Evolutionary conservation across 92 coral and sea anemone species (phyloP).

Genomic region (Virgularia gustaviana): DNA sequence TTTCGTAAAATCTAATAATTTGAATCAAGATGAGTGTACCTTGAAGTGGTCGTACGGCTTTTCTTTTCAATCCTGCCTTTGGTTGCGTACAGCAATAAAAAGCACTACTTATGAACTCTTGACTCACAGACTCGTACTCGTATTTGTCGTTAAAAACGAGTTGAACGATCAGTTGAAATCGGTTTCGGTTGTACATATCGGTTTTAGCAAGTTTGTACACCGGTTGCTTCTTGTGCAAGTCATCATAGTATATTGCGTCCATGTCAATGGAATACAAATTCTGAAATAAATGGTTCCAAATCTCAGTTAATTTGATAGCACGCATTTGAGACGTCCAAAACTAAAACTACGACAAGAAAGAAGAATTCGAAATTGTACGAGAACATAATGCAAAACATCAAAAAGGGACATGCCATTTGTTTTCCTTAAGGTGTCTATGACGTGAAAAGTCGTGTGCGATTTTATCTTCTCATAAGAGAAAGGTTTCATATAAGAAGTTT

Average conservation of each 20-base stretch:
- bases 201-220: conserved; percentile 22
- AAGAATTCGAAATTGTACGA: too few species aligned
- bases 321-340: too few species aligned
- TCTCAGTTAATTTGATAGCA: too few species aligned
- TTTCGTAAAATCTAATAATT: too few species aligned
- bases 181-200: conserved; percentile 10
- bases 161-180: conserved; percentile 5
- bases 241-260: conserved; percentile 19
- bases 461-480: too few species aligned
- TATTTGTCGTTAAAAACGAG: neutral
- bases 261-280: conserved; percentile 4
- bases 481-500: too few species aligned
- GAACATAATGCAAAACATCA: too few species aligned
- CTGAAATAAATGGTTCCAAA: conserved; percentile 2
- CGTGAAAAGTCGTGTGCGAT: too few species aligned
- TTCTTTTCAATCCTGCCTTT: neutral
- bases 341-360: neutral
- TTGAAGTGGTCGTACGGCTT: neutral
- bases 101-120: conserved; percentile 11
- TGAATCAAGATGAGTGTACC: too few species aligned
- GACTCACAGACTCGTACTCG: neutral
- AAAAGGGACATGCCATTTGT: too few species aligned
- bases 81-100: conserved; percentile 33
- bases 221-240: neutral
- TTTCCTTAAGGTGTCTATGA: too few species aligned